Conservation (phyloP, 2,797 vertebrate genomes). For the Molossus molossus region DNA sequence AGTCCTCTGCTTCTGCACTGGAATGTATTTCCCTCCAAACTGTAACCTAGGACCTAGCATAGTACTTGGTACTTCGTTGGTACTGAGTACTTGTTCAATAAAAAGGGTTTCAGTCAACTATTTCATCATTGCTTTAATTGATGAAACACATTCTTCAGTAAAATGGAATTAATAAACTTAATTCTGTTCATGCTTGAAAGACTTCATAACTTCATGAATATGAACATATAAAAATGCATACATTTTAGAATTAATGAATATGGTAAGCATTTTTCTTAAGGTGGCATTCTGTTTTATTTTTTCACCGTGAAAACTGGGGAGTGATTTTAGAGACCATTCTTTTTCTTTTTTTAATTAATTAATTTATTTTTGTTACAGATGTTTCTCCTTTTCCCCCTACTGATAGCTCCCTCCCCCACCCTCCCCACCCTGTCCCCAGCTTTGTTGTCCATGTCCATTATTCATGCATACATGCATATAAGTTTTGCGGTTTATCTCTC, state of each 20-base stretch:
- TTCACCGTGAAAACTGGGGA: background rate
- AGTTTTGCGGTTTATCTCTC: too few species aligned
- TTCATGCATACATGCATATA: too few species aligned
- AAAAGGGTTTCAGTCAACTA: background rate
- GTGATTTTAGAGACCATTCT: background rate
- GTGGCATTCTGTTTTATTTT: background rate
- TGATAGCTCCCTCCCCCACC: too few species aligned
- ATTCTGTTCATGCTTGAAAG: conserved; percentile 4
- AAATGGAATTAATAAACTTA: background rate
- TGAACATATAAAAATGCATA: background rate
- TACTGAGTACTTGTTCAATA: background rate
- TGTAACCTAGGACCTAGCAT: background rate
- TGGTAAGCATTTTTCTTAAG: background rate
- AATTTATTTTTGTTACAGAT: too few species aligned
- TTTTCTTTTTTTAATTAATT: too few species aligned
- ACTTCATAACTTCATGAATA: background rate
- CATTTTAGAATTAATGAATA: conserved; percentile 16
- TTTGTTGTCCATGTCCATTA: too few species aligned
- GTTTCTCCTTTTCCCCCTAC: too few species aligned
- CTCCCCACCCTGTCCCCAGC: too few species aligned
- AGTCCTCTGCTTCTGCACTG: background rate
- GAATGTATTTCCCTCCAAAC: background rate
- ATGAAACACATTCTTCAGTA: background rate
- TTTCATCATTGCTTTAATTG: background rate
- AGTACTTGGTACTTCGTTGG: background rate